Base-by-base conservation (phyloP, 1,140 invertebrate species). In the Diorhabda carinulata region DNA sequence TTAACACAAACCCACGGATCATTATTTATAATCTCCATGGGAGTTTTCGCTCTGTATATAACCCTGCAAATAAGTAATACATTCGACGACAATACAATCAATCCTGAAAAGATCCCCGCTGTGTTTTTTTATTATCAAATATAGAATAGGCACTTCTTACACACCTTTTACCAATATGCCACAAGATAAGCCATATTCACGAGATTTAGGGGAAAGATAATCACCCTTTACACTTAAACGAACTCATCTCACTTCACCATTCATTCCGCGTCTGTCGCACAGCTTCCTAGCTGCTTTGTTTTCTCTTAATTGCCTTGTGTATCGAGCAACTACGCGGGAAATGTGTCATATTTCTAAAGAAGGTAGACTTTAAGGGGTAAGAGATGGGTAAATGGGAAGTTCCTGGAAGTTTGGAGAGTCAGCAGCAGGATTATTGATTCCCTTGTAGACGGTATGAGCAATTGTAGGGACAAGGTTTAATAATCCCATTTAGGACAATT, bases 201-300 rank as follows among this genome's bases (percentile, higher is more conserved):
- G 47, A 52, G 47, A 52, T 52, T 52, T 52, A 52, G 47, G 47
- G 47, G 47, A 52, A n/a, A 52, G 47, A 52, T 52, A 52, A 52
- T 52, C n/a, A 52, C 47, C 47, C 47, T 52, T 52, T 52, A 52
- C 47, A 52, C 47, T 52, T n/a, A n/a, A 52, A 4, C 47, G 47
- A 52, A 52, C 47, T 52, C 47, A 43, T 41, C 59, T 8, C 59
- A 41, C 57, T 61, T 43, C 59, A 8, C 59, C 40, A 61, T 43
- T 61, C 59, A 43, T 61, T 41, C 59, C 59, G 4, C 42, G 59
- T 61, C 59, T 61, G 59, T 61, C 59, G 47, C 47, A 61, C 25
- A 43, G 59, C 59, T 61, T 61, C 59, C 59, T 61, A 61, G 59
- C 25, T 61, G 59, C 59, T 61, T 61, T 61, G 59, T 61, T 43